A percentile compares a stretch with the other conserved stretches of the same genome.
These are phyloP conservation scores for Venusia cambrica DNA, from an alignment of 2,888 invertebrate species.

Conservation along the genomic window DNA sequence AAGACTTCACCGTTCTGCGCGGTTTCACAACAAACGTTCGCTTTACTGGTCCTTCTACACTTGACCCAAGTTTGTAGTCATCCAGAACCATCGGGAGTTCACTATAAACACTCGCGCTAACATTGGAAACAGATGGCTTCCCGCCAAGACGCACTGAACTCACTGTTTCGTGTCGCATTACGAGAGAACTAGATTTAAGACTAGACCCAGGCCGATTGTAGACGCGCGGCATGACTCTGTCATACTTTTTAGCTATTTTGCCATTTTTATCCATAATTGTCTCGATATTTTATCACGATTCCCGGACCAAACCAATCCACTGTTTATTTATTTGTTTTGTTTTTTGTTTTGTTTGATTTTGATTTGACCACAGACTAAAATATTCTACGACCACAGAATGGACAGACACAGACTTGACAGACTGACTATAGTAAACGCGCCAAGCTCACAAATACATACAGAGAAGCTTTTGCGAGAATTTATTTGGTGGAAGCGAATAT, in stretches of 20 bases:
- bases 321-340: no score
- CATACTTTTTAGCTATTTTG: slow-evolving; percentile 43
- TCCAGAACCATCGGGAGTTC: slow-evolving; percentile 64
- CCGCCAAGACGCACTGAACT: slow-evolving; percentile 55
- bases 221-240: slow-evolving; percentile 67
- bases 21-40: slow-evolving; percentile 56
- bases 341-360: no score
- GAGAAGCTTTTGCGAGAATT: no score
- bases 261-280: slow-evolving; percentile 20
- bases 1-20: slow-evolving; percentile 58
- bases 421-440: no score
- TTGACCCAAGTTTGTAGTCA: slow-evolving; percentile 50
- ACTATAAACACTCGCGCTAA: slow-evolving; percentile 49
- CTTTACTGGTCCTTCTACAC: slow-evolving; percentile 34
- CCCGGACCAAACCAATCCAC: no score
- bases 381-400: no score
- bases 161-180: slow-evolving; percentile 56
- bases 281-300: no score
- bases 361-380: no score
- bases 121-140: slow-evolving; percentile 58
- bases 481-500: no score
- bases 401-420: no score
- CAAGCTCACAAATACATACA: no score
- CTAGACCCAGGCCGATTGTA: slow-evolving; percentile 41
- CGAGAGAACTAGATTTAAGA: slow-evolving; percentile 47